Evolutionary conservation across 2,797 vertebrate genomes (phyloP), one percentile per base, ranked within the genome.

Genomic region (Rhinatrema bivittatum): DNA sequence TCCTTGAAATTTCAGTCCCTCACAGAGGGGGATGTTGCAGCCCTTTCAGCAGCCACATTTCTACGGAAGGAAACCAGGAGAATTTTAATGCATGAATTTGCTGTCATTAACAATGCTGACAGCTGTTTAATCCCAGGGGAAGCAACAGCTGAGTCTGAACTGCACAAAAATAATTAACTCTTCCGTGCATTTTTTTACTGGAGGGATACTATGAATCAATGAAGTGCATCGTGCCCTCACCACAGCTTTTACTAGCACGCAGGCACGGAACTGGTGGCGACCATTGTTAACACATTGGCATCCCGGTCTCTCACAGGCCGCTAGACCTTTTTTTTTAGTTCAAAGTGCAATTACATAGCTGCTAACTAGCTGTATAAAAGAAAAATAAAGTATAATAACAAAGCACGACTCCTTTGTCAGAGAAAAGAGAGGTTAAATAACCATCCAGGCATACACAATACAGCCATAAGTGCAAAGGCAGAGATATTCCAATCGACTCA

Each of bases 71-170:
- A n/a, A 76, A 79, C 71, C 39, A 55, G 72, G 63, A 76, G 74
- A 78, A 80, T 88, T 78, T 71, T 75, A 87, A 68, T 72, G 73
- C 76, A 75, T 73, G 81, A 85, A 87, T 85, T 81, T 74, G 74
- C 75, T 84, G 82, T 80, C 81, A 87, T 91, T 88, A 89, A 87
- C 81, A 78, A 78, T 65, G 25, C 72, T 73, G 81, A 81, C 88
- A 91, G 87, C 88, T 91, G 87, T 85, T 87, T 72, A 72, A 87
- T 83, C 87, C 87, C 86, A 83, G 56, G 78, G 84, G 86, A 85
- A 77, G 88, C 68, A 81, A 82, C 85, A 89, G 84, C 85, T 86
- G 86, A 79, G 74, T 71, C 57, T 64, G 65, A 59, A 76, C 58
- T 56, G 63, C 64, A 65, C 58, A 65, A 55, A 56, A 75, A 70